Base-by-base conservation (phyloP, 2,797 vertebrate species). In the Manis pentadactyla region DNA sequence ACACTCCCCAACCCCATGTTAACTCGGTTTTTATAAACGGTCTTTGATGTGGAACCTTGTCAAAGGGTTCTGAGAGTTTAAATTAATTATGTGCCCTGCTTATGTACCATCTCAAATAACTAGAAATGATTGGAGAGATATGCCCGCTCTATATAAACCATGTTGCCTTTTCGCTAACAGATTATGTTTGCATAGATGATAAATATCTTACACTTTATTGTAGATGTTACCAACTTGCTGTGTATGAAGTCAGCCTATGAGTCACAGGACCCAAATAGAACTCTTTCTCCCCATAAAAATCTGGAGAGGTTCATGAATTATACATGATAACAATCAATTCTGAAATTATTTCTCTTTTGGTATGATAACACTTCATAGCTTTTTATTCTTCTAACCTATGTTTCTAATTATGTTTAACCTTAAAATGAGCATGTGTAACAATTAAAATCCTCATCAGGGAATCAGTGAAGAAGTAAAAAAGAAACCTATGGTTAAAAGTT, bases 11-110 rank as follows among this genome's bases (percentile, higher is more conserved):
- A 57, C 83, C 63, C 78, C 39, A 73, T 64, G 75, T 87, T 87
- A 68, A 85, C 63, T 82, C 61, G 4, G 0, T 46, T 79, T 90
- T 87, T 84, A 75, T 81, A 96, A 96, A 84, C 66, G 10, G 27
- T 96, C 87, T 96, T 94, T 95, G 68, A 87, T 84, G 64, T 84
- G 92, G 73, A 94, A 94, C 13, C 39, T 94, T 87, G 66, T 93
- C 84, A 92, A 82, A 79, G 37, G 42, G 18, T 57, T 94, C 96
- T 90, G 55, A 93, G 90, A 51, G 25, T 96, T 97, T 95, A 97
- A 92, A 93, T 95, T 93, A 94, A 92, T 82, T 59, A 59, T 68
- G 68, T 69, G 11, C 37, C 46, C 79, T 77, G 39, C 46, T 96
- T 97, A 71, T 87, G 95, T 93, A 83, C 74, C 87, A 13, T 96